Evolutionary conservation across 2,113 vertebrate genomes (phyloP).

Genomic region (Alexandromys fortis): DNA sequence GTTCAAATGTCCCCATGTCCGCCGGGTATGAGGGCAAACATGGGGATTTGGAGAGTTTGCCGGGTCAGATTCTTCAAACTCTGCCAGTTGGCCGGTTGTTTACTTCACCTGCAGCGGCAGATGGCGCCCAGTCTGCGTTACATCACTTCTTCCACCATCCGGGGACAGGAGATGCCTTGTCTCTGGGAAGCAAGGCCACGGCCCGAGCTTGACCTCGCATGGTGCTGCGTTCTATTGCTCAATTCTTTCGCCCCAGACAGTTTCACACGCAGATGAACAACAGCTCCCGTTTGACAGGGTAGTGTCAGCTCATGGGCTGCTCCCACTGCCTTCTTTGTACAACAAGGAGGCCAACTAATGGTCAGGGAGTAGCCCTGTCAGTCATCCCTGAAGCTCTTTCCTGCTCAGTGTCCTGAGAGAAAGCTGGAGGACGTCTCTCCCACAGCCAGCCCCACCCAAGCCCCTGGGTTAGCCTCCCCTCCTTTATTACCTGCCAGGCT

Average conservation of each 20-base stretch:
- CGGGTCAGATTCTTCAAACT: not conserved
- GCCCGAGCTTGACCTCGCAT: conserved; percentile 1
- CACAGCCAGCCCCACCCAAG: not conserved
- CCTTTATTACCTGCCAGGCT: not conserved
- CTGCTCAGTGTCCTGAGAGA: not conserved
- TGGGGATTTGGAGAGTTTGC: not conserved
- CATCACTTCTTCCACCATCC: not conserved
- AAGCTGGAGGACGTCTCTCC: not conserved
- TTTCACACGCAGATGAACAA: conserved; percentile 34
- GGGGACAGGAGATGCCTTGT: conserved; percentile 50
- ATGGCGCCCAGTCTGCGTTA: not conserved
- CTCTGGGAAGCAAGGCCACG: not conserved
- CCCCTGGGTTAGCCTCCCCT: not conserved
- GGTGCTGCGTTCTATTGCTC: conserved; percentile 14
- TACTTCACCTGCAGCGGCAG: not conserved
- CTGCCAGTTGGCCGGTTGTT: not conserved
- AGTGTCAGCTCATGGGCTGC: not conserved
- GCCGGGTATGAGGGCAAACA: not conserved
- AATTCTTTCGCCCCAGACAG: not conserved
- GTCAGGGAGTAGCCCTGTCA: not conserved
- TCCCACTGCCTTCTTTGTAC: not conserved
- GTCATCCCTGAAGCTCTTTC: not conserved
- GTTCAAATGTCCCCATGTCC: not conserved
- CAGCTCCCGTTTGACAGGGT: not conserved
- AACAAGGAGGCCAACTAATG: not conserved